A percentile compares a stretch with the other conserved stretches of the same genome.
These are phyloP conservation scores for Saturnia pavonia DNA, from an alignment of 2,888 invertebrate species.

Conservation along the genomic window DNA sequence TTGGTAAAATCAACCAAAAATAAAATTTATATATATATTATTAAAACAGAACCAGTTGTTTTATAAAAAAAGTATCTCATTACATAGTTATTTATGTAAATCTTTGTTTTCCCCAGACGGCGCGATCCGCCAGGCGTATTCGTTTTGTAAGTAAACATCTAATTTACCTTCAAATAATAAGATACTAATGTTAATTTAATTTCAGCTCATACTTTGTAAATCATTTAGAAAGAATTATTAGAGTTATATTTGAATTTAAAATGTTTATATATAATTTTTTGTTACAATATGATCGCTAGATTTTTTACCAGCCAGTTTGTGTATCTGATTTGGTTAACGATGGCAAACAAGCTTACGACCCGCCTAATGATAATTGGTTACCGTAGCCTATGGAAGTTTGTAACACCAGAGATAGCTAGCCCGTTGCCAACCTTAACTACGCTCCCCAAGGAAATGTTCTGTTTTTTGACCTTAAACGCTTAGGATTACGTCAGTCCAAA, in stretches of 20 bases:
- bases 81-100: constrained; percentile 5
- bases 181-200: not conserved
- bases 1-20: no score
- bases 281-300: not conserved
- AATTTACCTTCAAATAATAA: not conserved
- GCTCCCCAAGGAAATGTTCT: no score
- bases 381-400: no score
- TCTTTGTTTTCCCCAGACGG: constrained; percentile 4
- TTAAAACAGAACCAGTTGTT: not conserved
- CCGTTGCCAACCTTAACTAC: no score
- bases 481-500: no score
- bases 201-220: not conserved
- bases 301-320: not conserved
- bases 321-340: no score
- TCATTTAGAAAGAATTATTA: not conserved
- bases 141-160: not conserved
- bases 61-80: not conserved
- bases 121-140: not conserved
- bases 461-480: no score
- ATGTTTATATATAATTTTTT: not conserved
- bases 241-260: not conserved
- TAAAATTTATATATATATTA: no score
- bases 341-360: no score
- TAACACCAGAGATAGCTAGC: no score
- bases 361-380: no score